Evolutionary conservation across 37 sponge, comb jelly and placozoan species (phyloP), one percentile per base, ranked within the genome.

Genomic region (Chondrosia reniformis): DNA sequence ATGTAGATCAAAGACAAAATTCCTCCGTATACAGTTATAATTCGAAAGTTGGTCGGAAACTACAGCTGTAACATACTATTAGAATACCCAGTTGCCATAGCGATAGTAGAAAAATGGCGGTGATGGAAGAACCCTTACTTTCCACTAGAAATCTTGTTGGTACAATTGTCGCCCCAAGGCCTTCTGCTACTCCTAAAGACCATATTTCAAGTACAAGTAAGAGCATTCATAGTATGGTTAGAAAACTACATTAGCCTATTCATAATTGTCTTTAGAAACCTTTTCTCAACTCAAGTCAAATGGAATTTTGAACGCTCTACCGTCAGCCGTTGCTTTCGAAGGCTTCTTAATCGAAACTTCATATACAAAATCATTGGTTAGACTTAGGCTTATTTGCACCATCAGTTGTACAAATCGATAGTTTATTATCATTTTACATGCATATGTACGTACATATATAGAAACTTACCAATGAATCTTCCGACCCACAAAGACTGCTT

Each of bases 291-390:
- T 72, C 13, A 36, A 58, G 12, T 42, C 34, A n/a, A 83, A 74
- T 67, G 83, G 46, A 30, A 21, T 83, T 21, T 36, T 88, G 2
- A 79, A 86, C 28, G 66, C 76, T 22, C 66, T 45, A 12, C 94
- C 94, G 27, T 36, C 40, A 36, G 76, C 46, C 31, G 39, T 93
- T 6, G 78, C 79, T 63, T 93, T 89, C 56, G 58, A 80, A 54
- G 94, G 94, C 32, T 93, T 88, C 79, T 77, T n/a, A 39, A 76
- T 80, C 39, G 87, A 80, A n/a, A n/a, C n/a, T n/a, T n/a, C n/a
- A n/a, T n/a, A n/a, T n/a, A n/a, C n/a, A n/a, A n/a, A n/a, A n/a
- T n/a, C n/a, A n/a, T n/a, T n/a, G n/a, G 52, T 49, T 49, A 49
- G n/a, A n/a, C n/a, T 49, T 49, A 49, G 10, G 52, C 15, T 19